Conservation (phyloP, 2,797 vertebrate species). For the Harpagifer antarcticus region DNA sequence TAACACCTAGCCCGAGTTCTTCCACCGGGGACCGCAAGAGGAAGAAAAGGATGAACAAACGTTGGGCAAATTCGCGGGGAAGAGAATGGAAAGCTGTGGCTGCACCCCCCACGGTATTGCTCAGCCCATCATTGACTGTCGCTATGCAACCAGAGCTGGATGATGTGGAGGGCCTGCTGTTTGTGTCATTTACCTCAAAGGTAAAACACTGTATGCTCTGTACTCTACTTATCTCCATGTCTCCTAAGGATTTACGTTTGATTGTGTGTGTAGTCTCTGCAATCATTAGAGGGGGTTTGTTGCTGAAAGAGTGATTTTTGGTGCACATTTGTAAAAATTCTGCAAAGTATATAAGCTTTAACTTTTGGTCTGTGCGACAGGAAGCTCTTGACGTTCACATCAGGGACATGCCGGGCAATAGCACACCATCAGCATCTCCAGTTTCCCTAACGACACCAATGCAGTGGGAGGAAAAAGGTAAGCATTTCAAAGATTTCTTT, state of each 20-base stretch:
- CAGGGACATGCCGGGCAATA: constrained; percentile 46
- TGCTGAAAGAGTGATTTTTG: background rate
- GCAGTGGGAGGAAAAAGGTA: constrained; percentile 32
- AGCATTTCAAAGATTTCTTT: constrained; percentile 6
- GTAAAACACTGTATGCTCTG: constrained; percentile 74
- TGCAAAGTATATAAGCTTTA: background rate
- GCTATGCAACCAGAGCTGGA: constrained; percentile 93
- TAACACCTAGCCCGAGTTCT: constrained; percentile 23
- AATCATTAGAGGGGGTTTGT: background rate
- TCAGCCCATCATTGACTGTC: constrained; percentile 67
- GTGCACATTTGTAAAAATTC: background rate
- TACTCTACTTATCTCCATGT: background rate
- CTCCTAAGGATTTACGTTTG: background rate
- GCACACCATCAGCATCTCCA: constrained; percentile 19
- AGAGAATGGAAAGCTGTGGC: constrained; percentile 67
- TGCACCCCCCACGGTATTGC: constrained; percentile 42
- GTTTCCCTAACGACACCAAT: constrained; percentile 15
- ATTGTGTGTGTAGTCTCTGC: background rate
- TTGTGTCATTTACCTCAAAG: constrained; percentile 96
- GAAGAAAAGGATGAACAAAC: constrained; percentile 58
- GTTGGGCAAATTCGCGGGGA: constrained; percentile 50
- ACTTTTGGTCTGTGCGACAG: constrained; percentile 60
- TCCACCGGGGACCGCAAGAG: constrained; percentile 48
- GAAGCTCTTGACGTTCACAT: constrained; percentile 80
- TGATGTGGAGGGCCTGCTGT: constrained; percentile 96